A percentile compares a stretch with the other conserved stretches of the same genome.
These are phyloP conservation scores for Linnaemya vulpina DNA, from an alignment of 2,888 invertebrate genomes.

Conservation along the genomic window DNA sequence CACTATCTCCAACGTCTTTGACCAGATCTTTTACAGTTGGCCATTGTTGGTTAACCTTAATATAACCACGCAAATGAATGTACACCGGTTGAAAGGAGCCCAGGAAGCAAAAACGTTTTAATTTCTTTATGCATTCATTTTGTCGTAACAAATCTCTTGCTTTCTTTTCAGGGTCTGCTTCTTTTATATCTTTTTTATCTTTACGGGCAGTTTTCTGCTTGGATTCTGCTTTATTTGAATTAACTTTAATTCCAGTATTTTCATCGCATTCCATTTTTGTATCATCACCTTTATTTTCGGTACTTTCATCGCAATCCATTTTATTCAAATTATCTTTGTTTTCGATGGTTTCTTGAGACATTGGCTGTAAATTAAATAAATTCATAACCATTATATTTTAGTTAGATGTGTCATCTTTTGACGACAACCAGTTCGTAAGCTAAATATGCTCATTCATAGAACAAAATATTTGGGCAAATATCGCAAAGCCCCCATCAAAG, in stretches of 20 bases:
- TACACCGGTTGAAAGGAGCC: slow-evolving; percentile 77
- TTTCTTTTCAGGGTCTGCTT: not conserved
- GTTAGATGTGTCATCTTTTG: too few relatives aligned
- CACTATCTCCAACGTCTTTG: slow-evolving; percentile 67
- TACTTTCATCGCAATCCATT: not conserved
- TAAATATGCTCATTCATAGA: too few relatives aligned
- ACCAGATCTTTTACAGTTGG: slow-evolving; percentile 72
- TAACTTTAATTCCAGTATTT: not conserved
- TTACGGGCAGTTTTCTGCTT: not conserved
- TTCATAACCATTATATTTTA: not conserved
- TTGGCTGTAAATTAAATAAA: not conserved
- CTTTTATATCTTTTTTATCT: not conserved
- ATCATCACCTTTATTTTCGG: not conserved
- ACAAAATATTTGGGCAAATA: too few relatives aligned
- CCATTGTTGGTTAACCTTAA: slow-evolving; percentile 71
- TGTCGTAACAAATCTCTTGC: not conserved
- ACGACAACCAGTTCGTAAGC: too few relatives aligned
- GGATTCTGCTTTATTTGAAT: not conserved
- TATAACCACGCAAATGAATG: slow-evolving; percentile 60
- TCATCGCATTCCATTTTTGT: not conserved
- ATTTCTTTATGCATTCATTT: slow-evolving; percentile 29
- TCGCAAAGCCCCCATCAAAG: too few relatives aligned
- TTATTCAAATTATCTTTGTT: not conserved
- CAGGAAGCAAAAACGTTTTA: slow-evolving; percentile 78
- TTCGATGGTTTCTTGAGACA: not conserved